phyloP scores from a whole-genome alignment of 2,797 vertebrate species.

The Potorous gilbertii region DNA sequence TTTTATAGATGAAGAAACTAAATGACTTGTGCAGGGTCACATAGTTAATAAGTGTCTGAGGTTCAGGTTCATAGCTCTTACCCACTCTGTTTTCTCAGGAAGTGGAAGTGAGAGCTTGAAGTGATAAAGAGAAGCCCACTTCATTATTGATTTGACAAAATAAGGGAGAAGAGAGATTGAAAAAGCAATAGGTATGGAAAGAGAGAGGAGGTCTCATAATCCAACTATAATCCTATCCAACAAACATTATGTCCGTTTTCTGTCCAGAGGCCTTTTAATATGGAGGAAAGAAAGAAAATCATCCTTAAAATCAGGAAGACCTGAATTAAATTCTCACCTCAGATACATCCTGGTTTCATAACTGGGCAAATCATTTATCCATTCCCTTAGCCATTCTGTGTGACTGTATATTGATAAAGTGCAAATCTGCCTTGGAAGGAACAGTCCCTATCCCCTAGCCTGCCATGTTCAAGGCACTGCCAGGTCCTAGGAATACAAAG shows the following conservation, averaged over 20 bases:
- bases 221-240: not conserved
- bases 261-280: not conserved
- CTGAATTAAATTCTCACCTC: not conserved
- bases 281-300: not conserved
- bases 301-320: not conserved
- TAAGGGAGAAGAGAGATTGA: slow-evolving; percentile 1
- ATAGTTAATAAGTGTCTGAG: not conserved
- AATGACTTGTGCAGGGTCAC: not conserved
- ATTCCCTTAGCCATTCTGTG: not conserved
- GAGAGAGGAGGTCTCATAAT: not conserved
- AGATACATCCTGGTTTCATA: not conserved
- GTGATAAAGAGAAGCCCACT: not conserved
- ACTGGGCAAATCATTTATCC: not conserved
- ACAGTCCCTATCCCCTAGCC: not conserved
- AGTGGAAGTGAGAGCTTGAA: not conserved
- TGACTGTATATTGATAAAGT: not conserved
- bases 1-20: not conserved
- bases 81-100: not conserved
- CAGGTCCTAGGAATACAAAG: not conserved
- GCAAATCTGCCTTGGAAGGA: not conserved
- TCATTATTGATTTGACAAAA: not conserved
- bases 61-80: not conserved
- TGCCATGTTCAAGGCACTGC: not conserved
- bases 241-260: not conserved
- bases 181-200: not conserved